phyloP scores from a whole-genome alignment of 2,113 vertebrate species.

The Strix uralensis region DNA sequence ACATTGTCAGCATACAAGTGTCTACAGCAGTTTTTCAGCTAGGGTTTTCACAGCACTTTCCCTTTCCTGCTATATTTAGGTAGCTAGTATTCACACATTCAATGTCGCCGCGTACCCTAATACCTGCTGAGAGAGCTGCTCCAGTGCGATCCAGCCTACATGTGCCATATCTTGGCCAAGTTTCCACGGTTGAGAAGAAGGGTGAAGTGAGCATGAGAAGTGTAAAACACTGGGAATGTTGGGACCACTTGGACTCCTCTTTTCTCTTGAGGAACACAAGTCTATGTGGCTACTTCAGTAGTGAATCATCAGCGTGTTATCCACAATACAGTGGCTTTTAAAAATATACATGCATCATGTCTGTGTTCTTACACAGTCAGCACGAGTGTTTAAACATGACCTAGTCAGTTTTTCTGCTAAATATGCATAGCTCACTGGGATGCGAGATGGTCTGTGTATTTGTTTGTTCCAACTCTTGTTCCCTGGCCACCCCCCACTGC shows the following conservation, averaged over 20 bases:
- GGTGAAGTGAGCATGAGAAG: not conserved
- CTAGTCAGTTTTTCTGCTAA: not conserved
- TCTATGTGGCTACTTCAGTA: not conserved
- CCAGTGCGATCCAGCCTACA: not conserved
- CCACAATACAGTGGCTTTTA: not conserved
- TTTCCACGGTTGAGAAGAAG: not conserved
- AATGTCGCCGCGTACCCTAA: accelerated
- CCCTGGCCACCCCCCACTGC: not conserved
- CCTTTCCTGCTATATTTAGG: too few species aligned
- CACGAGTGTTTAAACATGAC: not conserved
- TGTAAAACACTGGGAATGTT: not conserved
- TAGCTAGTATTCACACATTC: not conserved
- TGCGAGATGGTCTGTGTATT: not conserved
- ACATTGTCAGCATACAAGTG: not conserved
- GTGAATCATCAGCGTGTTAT: accelerated
- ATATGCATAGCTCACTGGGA: not conserved
- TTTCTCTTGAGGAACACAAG: not conserved
- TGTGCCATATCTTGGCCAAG: not conserved
- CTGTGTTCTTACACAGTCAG: not conserved
- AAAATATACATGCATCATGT: accelerated
- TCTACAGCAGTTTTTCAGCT: not conserved
- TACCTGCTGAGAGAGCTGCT: not conserved
- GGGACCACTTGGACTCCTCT: not conserved
- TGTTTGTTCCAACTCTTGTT: not conserved
- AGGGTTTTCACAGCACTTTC: not conserved